phyloP scores from a whole-genome alignment of 2,888 invertebrate genomes.

The Nineta flava region DNA sequence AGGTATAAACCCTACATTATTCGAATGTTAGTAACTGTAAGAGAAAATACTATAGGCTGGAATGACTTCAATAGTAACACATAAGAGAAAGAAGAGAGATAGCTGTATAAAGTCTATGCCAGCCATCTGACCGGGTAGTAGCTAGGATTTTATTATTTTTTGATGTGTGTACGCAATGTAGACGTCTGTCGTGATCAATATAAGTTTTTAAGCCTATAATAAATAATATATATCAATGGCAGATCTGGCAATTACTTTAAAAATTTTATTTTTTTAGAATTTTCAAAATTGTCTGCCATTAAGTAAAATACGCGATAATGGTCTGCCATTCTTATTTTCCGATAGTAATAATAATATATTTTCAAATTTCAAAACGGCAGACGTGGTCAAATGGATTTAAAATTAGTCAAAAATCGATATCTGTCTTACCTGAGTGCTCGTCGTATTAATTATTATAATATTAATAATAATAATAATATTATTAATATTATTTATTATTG shows the following conservation, averaged over 20 bases:
- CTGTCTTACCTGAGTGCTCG: background rate
- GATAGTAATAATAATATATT: constrained; percentile 7
- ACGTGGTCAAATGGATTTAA: constrained; percentile 5
- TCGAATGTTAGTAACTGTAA: background rate
- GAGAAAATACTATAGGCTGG: background rate
- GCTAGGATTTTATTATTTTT: too few relatives aligned
- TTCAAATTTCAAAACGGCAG: constrained; percentile 3
- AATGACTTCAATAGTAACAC: too few relatives aligned
- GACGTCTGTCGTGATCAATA: background rate
- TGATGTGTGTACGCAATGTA: background rate
- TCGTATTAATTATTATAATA: too few relatives aligned
- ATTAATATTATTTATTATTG: too few relatives aligned
- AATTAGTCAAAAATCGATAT: background rate
- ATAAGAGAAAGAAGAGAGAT: background rate
- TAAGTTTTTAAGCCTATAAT: constrained; percentile 5
- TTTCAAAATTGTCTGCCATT: constrained; percentile 2
- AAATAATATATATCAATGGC: constrained; percentile 2
- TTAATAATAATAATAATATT: too few relatives aligned
- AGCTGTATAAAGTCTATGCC: background rate
- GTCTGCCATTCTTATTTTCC: constrained; percentile 3
- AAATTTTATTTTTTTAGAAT: background rate
- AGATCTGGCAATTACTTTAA: constrained; percentile 1
- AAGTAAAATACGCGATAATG: constrained; percentile 8
- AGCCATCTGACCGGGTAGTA: background rate
- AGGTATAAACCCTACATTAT: too few relatives aligned